phyloP scores from a whole-genome alignment of 2,113 vertebrate genomes.

The Cromileptes altivelis region DNA sequence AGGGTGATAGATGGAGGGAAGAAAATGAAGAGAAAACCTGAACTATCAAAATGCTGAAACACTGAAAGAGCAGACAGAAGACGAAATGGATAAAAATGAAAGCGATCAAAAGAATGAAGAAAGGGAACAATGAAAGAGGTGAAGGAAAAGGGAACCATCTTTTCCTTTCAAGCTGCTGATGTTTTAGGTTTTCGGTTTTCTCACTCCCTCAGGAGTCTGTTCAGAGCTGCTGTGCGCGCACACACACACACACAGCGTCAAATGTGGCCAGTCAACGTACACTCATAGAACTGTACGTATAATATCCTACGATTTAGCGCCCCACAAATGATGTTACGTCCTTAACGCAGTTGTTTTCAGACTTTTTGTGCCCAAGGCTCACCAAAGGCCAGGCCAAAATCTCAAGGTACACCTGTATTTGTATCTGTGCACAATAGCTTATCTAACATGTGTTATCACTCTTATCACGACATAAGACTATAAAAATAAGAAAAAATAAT shows the following conservation, averaged over 20 bases:
- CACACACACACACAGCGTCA: background rate
- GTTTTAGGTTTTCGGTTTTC: background rate
- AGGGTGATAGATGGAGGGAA: background rate
- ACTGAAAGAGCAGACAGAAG: background rate
- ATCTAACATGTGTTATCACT: too few species aligned
- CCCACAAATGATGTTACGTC: too few species aligned
- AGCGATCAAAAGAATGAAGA: background rate
- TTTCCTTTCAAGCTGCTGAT: constrained; percentile 9
- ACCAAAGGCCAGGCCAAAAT: too few species aligned
- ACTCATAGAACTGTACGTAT: too few species aligned
- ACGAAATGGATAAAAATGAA: background rate
- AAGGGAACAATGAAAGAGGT: background rate
- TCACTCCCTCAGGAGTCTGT: background rate
- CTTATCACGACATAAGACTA: too few species aligned
- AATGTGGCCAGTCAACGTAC: too few species aligned
- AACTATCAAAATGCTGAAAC: background rate
- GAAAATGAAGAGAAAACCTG: background rate
- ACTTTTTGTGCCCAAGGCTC: too few species aligned
- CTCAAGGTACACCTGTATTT: too few species aligned
- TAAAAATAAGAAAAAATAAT: too few species aligned
- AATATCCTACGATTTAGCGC: too few species aligned
- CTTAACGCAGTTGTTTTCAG: too few species aligned
- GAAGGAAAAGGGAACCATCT: background rate
- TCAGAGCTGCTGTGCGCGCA: background rate
- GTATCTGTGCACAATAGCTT: too few species aligned